These are phyloP conservation scores for Aproaerema taeniolella DNA, from an alignment of 2,888 invertebrate species.

Conservation along the genomic window DNA sequence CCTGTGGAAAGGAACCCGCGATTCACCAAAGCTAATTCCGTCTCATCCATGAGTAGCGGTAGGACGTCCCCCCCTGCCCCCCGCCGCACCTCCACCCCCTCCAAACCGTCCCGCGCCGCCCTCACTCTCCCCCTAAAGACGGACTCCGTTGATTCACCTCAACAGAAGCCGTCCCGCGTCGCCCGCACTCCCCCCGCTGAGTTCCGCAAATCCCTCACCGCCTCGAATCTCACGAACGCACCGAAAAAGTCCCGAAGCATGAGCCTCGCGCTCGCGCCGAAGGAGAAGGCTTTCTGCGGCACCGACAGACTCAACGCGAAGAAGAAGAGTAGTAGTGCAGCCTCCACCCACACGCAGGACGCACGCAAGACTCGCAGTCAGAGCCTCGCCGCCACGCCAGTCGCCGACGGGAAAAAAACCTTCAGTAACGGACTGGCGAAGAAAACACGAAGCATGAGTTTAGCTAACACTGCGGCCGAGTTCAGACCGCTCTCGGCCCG, in stretches of 20 bases:
- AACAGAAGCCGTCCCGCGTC: conserved; percentile 32
- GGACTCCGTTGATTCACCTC: conserved; percentile 29
- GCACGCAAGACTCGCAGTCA: conserved; percentile 47
- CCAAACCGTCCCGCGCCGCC: conserved; percentile 31
- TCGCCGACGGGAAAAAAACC: conserved; percentile 43
- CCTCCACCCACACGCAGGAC: conserved; percentile 37
- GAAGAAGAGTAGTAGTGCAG: conserved; percentile 39
- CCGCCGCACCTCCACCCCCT: conserved; percentile 19
- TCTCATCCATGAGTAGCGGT: too few relatives aligned
- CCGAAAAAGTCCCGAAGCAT: conserved; percentile 67
- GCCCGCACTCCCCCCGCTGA: conserved; percentile 48
- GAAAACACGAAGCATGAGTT: conserved; percentile 64
- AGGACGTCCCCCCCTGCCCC: too few relatives aligned
- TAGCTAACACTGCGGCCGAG: conserved; percentile 44
- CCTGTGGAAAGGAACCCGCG: too few relatives aligned
- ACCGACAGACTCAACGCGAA: conserved; percentile 41
- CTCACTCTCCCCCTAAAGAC: conserved; percentile 48
- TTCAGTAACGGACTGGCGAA: conserved; percentile 40
- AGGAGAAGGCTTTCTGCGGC: conserved; percentile 48
- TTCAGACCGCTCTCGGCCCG: conserved; percentile 41
- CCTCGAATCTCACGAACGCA: conserved; percentile 30
- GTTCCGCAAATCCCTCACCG: conserved; percentile 46
- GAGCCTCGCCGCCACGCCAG: conserved; percentile 58
- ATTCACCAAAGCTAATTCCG: too few relatives aligned
- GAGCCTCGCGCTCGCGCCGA: conserved; percentile 48